Evolutionary conservation across 2,888 invertebrate genomes (phyloP).

Genomic region (Allacma fusca): DNA sequence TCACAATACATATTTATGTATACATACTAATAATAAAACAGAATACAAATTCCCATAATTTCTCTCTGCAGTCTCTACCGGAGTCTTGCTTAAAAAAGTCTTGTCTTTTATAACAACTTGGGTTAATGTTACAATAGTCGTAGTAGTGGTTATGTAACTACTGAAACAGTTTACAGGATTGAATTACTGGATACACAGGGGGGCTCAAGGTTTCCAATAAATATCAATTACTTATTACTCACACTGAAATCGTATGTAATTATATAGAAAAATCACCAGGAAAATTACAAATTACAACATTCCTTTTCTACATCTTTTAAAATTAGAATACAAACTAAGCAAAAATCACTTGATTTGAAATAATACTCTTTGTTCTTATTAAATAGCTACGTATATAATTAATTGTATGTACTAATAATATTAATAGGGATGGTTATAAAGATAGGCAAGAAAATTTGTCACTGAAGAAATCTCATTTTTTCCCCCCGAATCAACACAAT

Average conservation of each 20-base stretch:
- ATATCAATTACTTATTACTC: background rate
- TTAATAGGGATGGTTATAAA: background rate
- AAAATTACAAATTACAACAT: background rate
- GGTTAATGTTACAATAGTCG: too few species aligned
- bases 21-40: background rate
- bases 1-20: background rate
- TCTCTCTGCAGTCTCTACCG: background rate
- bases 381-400: background rate
- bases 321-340: background rate
- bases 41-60: background rate
- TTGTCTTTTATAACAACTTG: slow-evolving; percentile 1
- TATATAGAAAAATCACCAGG: background rate
- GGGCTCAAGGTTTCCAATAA: background rate
- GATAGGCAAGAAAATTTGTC: too few species aligned
- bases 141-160: too few species aligned
- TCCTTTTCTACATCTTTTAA: background rate
- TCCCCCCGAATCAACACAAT: too few species aligned
- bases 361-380: background rate
- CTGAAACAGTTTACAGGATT: too few species aligned
- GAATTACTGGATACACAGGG: background rate
- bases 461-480: too few species aligned
- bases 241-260: too few species aligned
- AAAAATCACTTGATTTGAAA: slow-evolving; percentile 6
- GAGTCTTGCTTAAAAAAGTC: background rate
- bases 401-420: background rate